Conservation (phyloP, 2,113 vertebrate genomes). For the Clarias batrachus region DNA sequence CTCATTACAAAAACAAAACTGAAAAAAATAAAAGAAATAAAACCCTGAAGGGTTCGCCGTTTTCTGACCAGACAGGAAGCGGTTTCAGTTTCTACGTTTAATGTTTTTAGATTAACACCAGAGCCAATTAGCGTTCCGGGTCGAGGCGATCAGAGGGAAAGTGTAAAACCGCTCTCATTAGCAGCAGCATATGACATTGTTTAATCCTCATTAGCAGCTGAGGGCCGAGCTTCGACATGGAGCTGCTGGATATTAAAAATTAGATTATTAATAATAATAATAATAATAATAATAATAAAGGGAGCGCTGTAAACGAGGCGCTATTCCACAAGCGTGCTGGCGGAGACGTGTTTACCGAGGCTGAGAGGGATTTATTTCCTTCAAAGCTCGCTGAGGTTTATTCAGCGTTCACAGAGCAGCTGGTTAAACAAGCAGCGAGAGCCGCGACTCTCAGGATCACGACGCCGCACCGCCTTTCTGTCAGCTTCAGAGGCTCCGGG, state of each 20-base stretch:
- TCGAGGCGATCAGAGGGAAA: constrained; percentile 46
- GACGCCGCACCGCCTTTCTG: constrained; percentile 7
- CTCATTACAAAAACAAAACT: constrained; percentile 23
- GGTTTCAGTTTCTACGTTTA: constrained; percentile 5
- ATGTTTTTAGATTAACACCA: constrained; percentile 50
- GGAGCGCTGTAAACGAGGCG: neutral
- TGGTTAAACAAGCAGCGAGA: neutral
- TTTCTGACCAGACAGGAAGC: constrained; percentile 27
- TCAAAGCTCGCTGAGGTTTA: constrained; percentile 19
- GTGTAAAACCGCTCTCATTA: constrained; percentile 49
- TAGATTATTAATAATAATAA: too few species aligned
- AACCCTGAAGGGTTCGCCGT: neutral
- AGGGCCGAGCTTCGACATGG: neutral
- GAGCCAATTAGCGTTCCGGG: constrained; percentile 44
- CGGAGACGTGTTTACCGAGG: neutral
- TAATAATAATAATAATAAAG: neutral
- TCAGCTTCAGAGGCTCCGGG: constrained; percentile 24
- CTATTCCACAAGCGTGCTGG: neutral
- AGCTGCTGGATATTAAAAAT: neutral
- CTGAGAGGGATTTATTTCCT: neutral
- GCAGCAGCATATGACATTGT: constrained; percentile 49
- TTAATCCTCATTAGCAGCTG: constrained; percentile 52
- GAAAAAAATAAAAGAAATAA: neutral
- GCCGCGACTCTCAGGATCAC: constrained; percentile 10
- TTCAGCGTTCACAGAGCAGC: constrained; percentile 32